Base-by-base conservation (phyloP, 2,888 invertebrate genomes). In the Agrypnus murinus region DNA sequence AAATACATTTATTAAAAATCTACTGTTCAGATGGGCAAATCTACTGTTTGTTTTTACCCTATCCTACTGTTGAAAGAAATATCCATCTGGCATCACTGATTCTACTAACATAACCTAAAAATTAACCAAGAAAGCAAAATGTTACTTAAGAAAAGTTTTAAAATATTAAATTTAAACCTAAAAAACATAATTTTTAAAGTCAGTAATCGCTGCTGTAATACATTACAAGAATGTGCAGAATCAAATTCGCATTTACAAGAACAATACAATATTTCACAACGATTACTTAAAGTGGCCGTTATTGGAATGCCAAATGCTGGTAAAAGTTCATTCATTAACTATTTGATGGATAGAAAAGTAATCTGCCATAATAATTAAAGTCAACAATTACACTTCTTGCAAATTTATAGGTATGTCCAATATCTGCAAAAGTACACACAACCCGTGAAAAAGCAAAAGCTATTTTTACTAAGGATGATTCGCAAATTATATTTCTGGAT, bases 261-360 rank as follows among this genome's bases (percentile, higher is more conserved):
- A 58, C 25, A 60, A 10, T 2, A 12, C 4, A 9, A 25, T 31
- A n/a, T 31, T 10, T 19, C 72, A 12, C 70, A 79, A 55, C 86
- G 81, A 86, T 82, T 90, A n/a, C 85, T 92, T 6, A 91, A 90
- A 85, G 91, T 96, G 25, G 95, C 97, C 6, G 92, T 99, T 17
- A 91, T 99, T 75, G 99, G 99, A 1, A 88, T 93, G 10, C 98
- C 99, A 2, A 99, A 99, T 89, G 93, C 92, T 58, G 99, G 99
- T 31, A 99, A 99, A 85, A 98, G 98, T 82, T 97, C 98, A 0
- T 88, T 99, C 32, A 94, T 97, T 32, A 99, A 99, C 86, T 90
- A 90, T 79, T 88, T 99, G 19, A 89, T 95, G 63, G 91, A 93
- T 73, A 89, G 94, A 84, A 91, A 92, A 84, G 95, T 95, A 85